A percentile compares a stretch with the other conserved stretches of the same genome.
Evolutionary conservation across 2,113 vertebrate species (phyloP).

Genomic region (Athene cunicularia): DNA sequence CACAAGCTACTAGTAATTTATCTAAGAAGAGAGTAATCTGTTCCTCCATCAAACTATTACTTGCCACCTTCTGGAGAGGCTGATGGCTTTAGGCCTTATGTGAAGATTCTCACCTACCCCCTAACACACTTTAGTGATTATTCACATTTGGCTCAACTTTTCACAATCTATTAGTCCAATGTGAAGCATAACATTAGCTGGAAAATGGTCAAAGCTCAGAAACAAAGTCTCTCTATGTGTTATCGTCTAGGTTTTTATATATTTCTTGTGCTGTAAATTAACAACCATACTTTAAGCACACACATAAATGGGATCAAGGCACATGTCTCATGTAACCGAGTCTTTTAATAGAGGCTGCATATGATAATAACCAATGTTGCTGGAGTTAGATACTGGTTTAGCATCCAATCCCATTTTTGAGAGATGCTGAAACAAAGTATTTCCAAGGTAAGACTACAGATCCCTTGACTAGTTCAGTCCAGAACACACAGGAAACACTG

Average conservation of each 20-base stretch:
- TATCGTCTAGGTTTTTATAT: not conserved
- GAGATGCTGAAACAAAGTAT: not conserved
- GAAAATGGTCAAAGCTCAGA: not conserved
- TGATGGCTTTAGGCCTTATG: not conserved
- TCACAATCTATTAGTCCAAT: not conserved
- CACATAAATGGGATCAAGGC: not conserved
- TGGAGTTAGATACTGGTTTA: not conserved
- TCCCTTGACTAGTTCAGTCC: not conserved
- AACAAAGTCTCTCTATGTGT: not conserved
- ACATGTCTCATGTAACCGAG: not conserved
- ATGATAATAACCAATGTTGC: not conserved
- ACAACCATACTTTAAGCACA: not conserved
- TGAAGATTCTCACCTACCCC: not conserved
- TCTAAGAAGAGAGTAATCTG: not conserved
- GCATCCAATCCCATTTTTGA: not conserved
- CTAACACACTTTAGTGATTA: not conserved
- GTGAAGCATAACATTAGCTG: not conserved
- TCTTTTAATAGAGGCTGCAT: not conserved
- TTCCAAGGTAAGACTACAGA: not conserved
- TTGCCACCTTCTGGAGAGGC: not conserved
- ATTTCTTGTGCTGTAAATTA: not conserved
- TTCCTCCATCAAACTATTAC: not conserved
- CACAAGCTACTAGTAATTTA: not conserved
- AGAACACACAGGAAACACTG: not conserved
- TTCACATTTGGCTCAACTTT: not conserved